phyloP scores from a whole-genome alignment of 2,888 invertebrate species.

The Sialis lutaria region DNA sequence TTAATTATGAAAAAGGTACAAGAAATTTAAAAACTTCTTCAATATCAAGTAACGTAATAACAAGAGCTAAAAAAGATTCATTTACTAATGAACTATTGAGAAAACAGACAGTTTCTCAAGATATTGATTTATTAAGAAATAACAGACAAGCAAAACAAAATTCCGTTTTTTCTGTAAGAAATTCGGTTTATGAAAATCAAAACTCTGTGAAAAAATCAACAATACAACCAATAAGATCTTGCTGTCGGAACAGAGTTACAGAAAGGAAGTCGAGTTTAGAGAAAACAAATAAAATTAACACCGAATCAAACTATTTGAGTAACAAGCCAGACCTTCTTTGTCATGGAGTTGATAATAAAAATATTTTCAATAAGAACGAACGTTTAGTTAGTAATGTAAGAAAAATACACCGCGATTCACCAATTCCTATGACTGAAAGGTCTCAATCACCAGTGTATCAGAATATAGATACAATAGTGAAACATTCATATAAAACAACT shows the following conservation, averaged over 20 bases:
- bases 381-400: neutral
- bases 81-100: neutral
- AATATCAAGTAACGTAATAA: too few relatives aligned
- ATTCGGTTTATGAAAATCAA: neutral
- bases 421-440: constrained; percentile 6
- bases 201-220: neutral
- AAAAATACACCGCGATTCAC: constrained; percentile 4
- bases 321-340: too few relatives aligned
- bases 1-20: neutral
- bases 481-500: constrained; percentile 17
- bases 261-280: too few relatives aligned
- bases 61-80: too few relatives aligned
- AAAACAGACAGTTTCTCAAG: neutral
- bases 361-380: too few relatives aligned
- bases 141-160: neutral
- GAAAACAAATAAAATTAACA: too few relatives aligned
- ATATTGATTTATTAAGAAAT: neutral
- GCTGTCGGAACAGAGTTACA: neutral
- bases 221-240: neutral
- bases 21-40: too few relatives aligned
- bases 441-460: constrained; percentile 19
- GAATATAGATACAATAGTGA: constrained; percentile 16
- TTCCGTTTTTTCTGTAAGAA: neutral
- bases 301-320: too few relatives aligned
- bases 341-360: too few relatives aligned